Percentiles rank a stretch among this genome's conserved stretches.
phyloP scores from a whole-genome alignment of 2,888 invertebrate species.

The Syritta pipiens region DNA sequence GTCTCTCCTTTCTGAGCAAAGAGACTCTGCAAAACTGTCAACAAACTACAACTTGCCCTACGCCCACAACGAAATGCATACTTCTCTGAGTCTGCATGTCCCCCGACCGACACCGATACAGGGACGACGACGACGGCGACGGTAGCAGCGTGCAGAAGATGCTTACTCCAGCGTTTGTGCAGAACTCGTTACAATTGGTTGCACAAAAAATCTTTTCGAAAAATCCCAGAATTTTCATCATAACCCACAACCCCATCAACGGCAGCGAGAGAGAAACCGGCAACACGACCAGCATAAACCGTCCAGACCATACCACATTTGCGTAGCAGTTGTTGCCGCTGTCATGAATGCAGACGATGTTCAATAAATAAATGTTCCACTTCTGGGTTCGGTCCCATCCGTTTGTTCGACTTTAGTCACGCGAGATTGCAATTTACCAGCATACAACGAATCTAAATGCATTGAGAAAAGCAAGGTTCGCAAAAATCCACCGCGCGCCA shows the following conservation, averaged over 20 bases:
- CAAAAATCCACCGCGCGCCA: conserved; percentile 23
- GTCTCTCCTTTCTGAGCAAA: too few species aligned
- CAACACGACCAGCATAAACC: conserved; percentile 14
- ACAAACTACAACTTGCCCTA: neutral
- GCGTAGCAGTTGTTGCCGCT: conserved; percentile 43
- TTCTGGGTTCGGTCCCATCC: conserved; percentile 23
- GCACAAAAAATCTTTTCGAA: conserved; percentile 10
- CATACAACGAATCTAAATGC: conserved; percentile 45
- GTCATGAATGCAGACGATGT: conserved; percentile 57
- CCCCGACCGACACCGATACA: too few species aligned
- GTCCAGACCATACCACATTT: conserved; percentile 37
- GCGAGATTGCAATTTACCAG: conserved; percentile 49
- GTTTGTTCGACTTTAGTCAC: conserved; percentile 34
- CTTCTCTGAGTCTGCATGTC: too few species aligned
- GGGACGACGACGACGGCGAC: too few species aligned
- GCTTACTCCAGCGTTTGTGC: conserved; percentile 1
- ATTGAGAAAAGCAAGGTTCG: conserved; percentile 33
- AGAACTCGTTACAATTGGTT: conserved; percentile 4
- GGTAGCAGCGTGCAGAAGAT: conserved; percentile 6
- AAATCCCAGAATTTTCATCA: conserved; percentile 23
- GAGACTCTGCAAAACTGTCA: neutral
- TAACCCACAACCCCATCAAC: conserved; percentile 20
- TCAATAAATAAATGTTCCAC: conserved; percentile 59
- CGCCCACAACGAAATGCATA: neutral
- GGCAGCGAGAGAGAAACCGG: neutral